Evolutionary conservation across 2,797 vertebrate species (phyloP).

Genomic region (Xenops minutus): DNA sequence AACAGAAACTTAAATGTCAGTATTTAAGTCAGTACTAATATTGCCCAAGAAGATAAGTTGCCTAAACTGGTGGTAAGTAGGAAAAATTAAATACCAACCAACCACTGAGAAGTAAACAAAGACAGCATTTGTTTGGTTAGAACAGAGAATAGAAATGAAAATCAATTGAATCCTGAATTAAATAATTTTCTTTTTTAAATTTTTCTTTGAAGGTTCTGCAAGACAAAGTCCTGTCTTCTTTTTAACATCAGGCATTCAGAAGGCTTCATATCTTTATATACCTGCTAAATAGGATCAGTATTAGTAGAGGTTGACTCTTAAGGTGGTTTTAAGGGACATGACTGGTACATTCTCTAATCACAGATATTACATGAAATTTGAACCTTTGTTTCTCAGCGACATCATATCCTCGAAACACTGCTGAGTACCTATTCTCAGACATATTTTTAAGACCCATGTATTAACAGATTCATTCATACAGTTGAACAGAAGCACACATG

Average conservation of each 20-base stretch:
- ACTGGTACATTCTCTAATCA: background rate
- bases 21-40: background rate
- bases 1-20: background rate
- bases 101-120: background rate
- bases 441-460: background rate
- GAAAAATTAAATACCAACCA: background rate
- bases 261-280: background rate
- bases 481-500: rapidly evolving
- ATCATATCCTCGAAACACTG: background rate
- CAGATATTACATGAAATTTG: background rate
- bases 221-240: background rate
- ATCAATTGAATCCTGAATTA: background rate
- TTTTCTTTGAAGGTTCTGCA: background rate
- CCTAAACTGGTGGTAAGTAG: background rate
- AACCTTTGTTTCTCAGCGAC: background rate
- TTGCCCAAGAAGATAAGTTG: background rate
- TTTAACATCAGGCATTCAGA: background rate
- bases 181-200: background rate
- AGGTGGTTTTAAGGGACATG: background rate
- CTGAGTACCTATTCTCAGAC: background rate
- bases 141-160: background rate
- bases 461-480: background rate
- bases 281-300: background rate
- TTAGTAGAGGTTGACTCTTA: background rate
- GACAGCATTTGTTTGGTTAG: background rate